Conservation (phyloP, 2,113 vertebrate genomes). For the Limnothrissa miodon region DNA sequence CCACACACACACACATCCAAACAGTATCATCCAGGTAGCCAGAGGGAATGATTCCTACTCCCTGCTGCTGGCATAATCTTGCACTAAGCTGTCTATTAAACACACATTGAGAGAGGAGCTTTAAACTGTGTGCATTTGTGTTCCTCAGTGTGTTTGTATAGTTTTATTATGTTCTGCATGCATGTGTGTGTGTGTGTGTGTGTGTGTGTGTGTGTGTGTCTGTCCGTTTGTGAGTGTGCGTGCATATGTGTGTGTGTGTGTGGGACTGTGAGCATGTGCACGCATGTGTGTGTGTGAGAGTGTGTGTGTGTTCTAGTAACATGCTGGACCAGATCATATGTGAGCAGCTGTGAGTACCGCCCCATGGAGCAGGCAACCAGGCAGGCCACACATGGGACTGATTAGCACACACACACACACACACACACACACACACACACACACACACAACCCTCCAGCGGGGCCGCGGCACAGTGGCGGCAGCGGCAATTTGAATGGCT, state of each 20-base stretch:
- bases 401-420: constrained; percentile 64
- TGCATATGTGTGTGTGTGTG: constrained; percentile 32
- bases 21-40: not conserved
- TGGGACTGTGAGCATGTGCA: constrained; percentile 33
- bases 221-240: constrained; percentile 28
- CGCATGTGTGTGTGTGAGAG: constrained; percentile 32
- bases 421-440: constrained; percentile 39
- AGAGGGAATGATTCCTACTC: not conserved
- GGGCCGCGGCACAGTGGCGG: constrained; percentile 69
- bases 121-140: constrained; percentile 5
- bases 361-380: constrained; percentile 24
- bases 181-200: constrained; percentile 24
- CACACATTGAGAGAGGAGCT: not conserved
- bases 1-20: constrained; percentile 26
- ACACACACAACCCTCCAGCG: constrained; percentile 56
- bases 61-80: not conserved
- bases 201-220: constrained; percentile 23
- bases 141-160: not conserved
- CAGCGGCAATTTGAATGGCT: constrained; percentile 72
- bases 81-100: not conserved
- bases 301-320: constrained; percentile 35
- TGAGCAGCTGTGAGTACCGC: constrained; percentile 70
- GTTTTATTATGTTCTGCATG: constrained; percentile 32
- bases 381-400: constrained; percentile 72
- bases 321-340: constrained; percentile 38